Evolutionary conservation across 2,888 invertebrate species (phyloP), one percentile per base, ranked within the genome.

Genomic region (Drosophila niveifrons): DNA sequence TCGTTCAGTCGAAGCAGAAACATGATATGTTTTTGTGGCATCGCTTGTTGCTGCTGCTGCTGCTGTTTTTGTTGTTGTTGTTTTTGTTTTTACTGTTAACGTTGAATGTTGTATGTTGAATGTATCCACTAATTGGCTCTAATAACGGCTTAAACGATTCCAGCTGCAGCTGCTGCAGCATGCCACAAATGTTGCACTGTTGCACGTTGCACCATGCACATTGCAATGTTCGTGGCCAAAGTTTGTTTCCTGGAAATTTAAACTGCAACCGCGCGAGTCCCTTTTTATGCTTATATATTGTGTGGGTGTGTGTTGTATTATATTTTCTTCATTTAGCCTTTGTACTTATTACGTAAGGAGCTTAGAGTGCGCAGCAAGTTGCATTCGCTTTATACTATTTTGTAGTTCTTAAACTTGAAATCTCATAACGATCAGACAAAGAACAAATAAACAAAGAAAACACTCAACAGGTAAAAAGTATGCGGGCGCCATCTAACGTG

Each of bases 91-190:
- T 57, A n/a, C 10, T 15, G 23, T 31, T 18, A 46, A 15, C 39
- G 39, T 41, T 41, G 13, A 10, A 23, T 31, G 46, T 18, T 36
- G 31, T 11, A 23, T 31, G 46, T n/a, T 36, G 31, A 57, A 51
- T 13, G 28, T 10, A 43, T 51, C 11, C 23, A 31, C 59, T 59
- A 59, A 59, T 59, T 59, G 59, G 43, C 51, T 59, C 41, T 51
- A 51, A 51, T 59, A 59, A 51, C 43, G 51, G 51, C 50, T 59
- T 50, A 51, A 44, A 43, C 43, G 58, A 41, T 43, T 29, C 28
- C 56, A 36, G 34, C 46, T 18, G 23, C 34, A 46, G 8, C 29
- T 10, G 39, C 53, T 28, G 41, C 39, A 9, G 17, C 39, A 7
- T 2, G 39, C 39, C 15, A 10, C 34, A 18, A 51, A 23, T 18